Evolutionary conservation across 2,888 invertebrate genomes (phyloP).

Genomic region (Acleris emargana): DNA sequence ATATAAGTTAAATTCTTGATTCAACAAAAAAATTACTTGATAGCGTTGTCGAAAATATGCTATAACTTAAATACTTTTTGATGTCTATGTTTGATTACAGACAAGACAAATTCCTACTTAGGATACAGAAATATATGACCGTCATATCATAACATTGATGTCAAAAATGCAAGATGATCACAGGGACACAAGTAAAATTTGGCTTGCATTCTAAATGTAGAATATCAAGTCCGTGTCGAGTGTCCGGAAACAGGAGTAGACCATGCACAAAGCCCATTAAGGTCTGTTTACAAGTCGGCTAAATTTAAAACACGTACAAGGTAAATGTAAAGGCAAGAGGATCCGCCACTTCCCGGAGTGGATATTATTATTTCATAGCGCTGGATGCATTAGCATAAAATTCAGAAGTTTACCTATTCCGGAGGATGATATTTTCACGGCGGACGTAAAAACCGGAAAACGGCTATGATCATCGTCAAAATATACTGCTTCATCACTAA

Average conservation of each 20-base stretch:
- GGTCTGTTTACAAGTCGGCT: slow-evolving; percentile 45
- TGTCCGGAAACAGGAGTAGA: slow-evolving; percentile 18
- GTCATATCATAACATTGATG: too few relatives aligned
- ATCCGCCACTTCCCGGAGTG: slow-evolving; percentile 46
- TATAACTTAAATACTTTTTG: too few relatives aligned
- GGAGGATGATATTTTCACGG: slow-evolving; percentile 19
- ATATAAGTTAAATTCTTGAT: too few relatives aligned
- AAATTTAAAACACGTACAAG: slow-evolving; percentile 47
- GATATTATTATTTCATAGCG: slow-evolving; percentile 68
- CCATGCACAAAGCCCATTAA: slow-evolving; percentile 47
- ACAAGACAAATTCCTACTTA: too few relatives aligned
- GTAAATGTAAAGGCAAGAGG: slow-evolving; percentile 44
- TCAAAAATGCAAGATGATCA: too few relatives aligned
- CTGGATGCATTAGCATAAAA: slow-evolving; percentile 68
- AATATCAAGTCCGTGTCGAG: not conserved
- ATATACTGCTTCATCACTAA: not conserved
- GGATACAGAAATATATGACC: too few relatives aligned
- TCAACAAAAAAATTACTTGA: too few relatives aligned
- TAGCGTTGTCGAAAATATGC: too few relatives aligned
- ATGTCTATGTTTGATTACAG: too few relatives aligned
- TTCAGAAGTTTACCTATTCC: slow-evolving; percentile 45
- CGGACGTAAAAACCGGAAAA: slow-evolving; percentile 16
- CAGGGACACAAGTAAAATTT: not conserved
- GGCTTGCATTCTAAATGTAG: not conserved
- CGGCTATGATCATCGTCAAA: not conserved